These are phyloP conservation scores for Campaea margaritaria DNA, from an alignment of 2,888 invertebrate species.

Conservation along the genomic window DNA sequence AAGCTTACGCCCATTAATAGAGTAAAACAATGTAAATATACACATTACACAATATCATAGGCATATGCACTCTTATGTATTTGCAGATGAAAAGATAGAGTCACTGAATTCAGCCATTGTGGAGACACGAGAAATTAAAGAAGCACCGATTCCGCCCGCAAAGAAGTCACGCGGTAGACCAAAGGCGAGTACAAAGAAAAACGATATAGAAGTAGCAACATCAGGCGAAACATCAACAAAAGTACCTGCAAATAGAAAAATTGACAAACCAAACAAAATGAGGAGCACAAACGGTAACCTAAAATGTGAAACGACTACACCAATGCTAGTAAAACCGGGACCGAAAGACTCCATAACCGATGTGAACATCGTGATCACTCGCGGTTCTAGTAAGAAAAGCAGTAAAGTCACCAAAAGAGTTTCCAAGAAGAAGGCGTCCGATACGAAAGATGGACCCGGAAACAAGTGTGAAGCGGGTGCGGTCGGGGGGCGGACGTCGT, in stretches of 20 bases:
- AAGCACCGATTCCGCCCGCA: not conserved
- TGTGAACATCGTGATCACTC: not conserved
- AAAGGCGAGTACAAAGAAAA: too few species aligned
- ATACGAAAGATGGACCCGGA: not conserved
- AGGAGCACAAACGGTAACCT: not conserved
- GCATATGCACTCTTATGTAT: too few species aligned
- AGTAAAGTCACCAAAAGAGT: too few species aligned
- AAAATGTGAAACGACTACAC: not conserved
- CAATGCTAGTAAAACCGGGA: not conserved
- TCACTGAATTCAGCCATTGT: not conserved
- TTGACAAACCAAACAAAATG: not conserved
- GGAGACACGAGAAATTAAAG: not conserved
- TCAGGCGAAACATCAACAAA: not conserved
- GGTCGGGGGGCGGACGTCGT: conserved; percentile 24
- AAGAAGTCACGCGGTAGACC: too few species aligned
- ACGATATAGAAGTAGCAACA: too few species aligned
- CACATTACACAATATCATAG: too few species aligned
- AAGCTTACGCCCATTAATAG: too few species aligned
- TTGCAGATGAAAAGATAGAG: not conserved
- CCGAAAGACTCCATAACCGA: not conserved
- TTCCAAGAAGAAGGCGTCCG: not conserved
- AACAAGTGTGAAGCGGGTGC: not conserved
- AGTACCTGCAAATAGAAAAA: not conserved
- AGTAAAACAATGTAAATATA: too few species aligned
- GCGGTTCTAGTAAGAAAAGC: not conserved